Evolutionary conservation across 2,888 invertebrate species (phyloP).

Genomic region (Eupeodes latifasciatus): DNA sequence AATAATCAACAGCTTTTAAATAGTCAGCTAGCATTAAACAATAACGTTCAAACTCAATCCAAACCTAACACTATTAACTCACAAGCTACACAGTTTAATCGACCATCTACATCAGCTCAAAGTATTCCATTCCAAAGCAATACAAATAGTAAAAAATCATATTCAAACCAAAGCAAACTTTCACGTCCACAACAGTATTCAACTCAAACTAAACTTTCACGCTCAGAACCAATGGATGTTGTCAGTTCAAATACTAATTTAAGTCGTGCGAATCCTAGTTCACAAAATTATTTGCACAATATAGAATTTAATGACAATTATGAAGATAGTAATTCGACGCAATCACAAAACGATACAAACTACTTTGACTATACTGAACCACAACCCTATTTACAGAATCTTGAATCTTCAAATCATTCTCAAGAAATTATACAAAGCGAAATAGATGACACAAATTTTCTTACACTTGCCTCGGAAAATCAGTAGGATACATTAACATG

Average conservation of each 20-base stretch:
- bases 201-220: neutral
- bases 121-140: conserved; percentile 1
- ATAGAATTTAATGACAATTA: conserved; percentile 1
- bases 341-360: neutral
- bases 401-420: too few relatives aligned
- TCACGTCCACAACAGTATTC: neutral
- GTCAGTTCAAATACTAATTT: conserved; percentile 36
- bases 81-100: neutral
- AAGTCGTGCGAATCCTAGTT: conserved; percentile 2
- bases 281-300: conserved; percentile 32
- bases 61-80: neutral
- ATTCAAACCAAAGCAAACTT: conserved; percentile 9
- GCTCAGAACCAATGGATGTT: conserved; percentile 32
- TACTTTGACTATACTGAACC: conserved; percentile 3
- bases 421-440: too few relatives aligned
- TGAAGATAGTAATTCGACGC: neutral
- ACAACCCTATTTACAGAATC: too few relatives aligned
- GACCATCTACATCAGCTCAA: conserved; percentile 2
- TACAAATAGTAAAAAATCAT: neutral
- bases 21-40: neutral
- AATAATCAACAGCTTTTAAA: neutral
- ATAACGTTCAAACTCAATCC: neutral
- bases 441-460: too few relatives aligned
- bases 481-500: too few relatives aligned
- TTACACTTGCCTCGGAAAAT: too few relatives aligned